Base-by-base conservation (phyloP, 2,797 vertebrate genomes). In the Leptodactylus fallax region DNA sequence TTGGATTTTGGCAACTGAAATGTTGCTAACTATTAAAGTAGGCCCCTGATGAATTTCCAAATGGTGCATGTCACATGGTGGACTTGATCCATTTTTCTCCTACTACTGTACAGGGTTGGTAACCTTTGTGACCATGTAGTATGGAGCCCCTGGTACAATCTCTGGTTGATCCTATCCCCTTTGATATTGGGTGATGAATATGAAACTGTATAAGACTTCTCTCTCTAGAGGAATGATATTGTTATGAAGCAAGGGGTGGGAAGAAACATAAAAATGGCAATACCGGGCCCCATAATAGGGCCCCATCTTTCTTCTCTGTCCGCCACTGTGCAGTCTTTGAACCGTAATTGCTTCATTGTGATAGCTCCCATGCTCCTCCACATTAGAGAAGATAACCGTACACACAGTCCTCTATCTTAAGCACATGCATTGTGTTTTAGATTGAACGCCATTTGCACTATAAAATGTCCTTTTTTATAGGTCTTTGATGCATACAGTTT, bases 401-500 rank as follows among this genome's bases (percentile, higher is more conserved):
- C 36, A 45, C 71, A 74, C 47, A 21, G 3, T n/a, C 45, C 47
- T 49, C 5, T 51, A 51, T 51, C n/a, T 51, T 74, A 74, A 21
- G 10, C 21, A 12, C 71, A 21, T 49, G 45, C 45, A 47, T 21
- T 76, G 72, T 76, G 47, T 51, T 51, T 81, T 53, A 65, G 49
- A 65, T 67, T 23, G 17, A 81, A 19, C n/a, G n/a, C 6, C 1
- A 56, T 79, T 56, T 25, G 60, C 49, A 79, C 65, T 53, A 77
- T 19, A 77, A 45, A 55, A 55, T 86, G 47, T 79, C 12, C 36
- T 67, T 53, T 47, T 72, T 77, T 76, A 27, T 60, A 81, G 55
- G 19, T 56, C 63, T 79, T 60, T 53, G 25, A 87, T 81, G 56
- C 36, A n/a, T 49, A 27, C 25, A 80, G 65, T 79, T 81, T 23